A percentile compares a stretch with the other conserved stretches of the same genome.
phyloP scores from a whole-genome alignment of 2,113 vertebrate species.

The Stercorarius parasiticus region DNA sequence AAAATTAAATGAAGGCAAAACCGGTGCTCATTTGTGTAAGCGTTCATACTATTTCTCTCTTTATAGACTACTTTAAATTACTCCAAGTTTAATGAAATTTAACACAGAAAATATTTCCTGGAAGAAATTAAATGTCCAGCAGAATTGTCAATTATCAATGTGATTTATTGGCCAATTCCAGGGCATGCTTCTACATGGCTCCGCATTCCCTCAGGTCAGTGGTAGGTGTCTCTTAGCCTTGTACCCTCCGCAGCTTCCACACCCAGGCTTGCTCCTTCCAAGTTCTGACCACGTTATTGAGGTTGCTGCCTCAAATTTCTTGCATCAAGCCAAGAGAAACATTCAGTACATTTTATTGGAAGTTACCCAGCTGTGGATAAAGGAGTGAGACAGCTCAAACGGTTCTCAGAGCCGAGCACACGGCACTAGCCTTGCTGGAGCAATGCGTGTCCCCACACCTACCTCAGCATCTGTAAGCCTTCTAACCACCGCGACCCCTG shows the following conservation, averaged over 20 bases:
- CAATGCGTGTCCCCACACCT: neutral
- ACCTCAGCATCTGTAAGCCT: neutral
- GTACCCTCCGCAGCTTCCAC: neutral
- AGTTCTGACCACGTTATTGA: neutral
- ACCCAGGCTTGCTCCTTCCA: neutral
- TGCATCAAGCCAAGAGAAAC: neutral
- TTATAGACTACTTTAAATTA: neutral
- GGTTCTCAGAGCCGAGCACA: neutral
- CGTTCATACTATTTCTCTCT: neutral
- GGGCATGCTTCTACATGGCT: neutral
- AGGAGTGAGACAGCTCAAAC: neutral
- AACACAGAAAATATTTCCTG: neutral
- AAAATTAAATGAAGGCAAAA: constrained; percentile 11
- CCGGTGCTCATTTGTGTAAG: neutral
- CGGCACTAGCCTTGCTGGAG: neutral
- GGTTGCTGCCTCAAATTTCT: neutral
- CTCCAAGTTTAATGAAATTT: neutral
- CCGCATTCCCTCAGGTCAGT: neutral
- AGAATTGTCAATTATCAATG: neutral
- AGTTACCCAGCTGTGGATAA: neutral
- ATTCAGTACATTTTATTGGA: neutral
- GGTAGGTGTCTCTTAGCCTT: neutral
- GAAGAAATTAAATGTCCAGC: neutral
- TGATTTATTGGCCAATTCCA: neutral
- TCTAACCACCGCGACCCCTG: neutral